A percentile compares a stretch with the other conserved stretches of the same genome.
These are phyloP conservation scores for Unio delphinus DNA, from an alignment of 2,888 invertebrate species.

Conservation along the genomic window DNA sequence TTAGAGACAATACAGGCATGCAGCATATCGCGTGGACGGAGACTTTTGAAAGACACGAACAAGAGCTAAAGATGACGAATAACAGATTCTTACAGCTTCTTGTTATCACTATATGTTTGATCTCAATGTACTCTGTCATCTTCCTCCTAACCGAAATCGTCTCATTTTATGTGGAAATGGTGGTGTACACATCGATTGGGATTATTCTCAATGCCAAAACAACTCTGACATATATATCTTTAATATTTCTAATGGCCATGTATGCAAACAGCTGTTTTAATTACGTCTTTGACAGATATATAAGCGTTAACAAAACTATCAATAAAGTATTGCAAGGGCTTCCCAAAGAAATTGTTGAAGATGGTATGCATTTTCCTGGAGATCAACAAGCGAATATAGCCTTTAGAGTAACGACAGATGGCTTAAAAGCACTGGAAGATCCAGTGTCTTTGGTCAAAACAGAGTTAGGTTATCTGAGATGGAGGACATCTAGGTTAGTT, in stretches of 20 bases:
- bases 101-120: slow-evolving; percentile 34
- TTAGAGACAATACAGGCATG: slow-evolving; percentile 13
- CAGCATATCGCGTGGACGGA: slow-evolving; percentile 26
- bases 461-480: slow-evolving; percentile 17
- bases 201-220: slow-evolving; percentile 4
- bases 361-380: slow-evolving; percentile 5
- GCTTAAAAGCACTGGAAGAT: slow-evolving; percentile 7
- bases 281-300: slow-evolving; percentile 31
- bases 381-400: slow-evolving; percentile 53
- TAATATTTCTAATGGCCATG: slow-evolving; percentile 51
- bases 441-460: slow-evolving; percentile 15
- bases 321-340: no score
- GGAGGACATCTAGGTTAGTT: slow-evolving; percentile 25
- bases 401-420: slow-evolving; percentile 44
- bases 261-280: slow-evolving; percentile 62
- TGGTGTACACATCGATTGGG: no score
- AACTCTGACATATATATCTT: slow-evolving; percentile 56
- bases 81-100: slow-evolving; percentile 8
- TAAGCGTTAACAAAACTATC: no score
- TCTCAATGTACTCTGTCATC: slow-evolving; percentile 44
- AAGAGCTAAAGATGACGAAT: slow-evolving; percentile 11
- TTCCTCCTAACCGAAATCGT: no score
- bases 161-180: no score
- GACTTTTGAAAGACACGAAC: slow-evolving; percentile 13
- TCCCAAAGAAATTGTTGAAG: not conserved